Percentiles rank a stretch among this genome's conserved stretches.
Conservation (phyloP, 1,140 invertebrate species). For the Diorhabda sublineata region DNA sequence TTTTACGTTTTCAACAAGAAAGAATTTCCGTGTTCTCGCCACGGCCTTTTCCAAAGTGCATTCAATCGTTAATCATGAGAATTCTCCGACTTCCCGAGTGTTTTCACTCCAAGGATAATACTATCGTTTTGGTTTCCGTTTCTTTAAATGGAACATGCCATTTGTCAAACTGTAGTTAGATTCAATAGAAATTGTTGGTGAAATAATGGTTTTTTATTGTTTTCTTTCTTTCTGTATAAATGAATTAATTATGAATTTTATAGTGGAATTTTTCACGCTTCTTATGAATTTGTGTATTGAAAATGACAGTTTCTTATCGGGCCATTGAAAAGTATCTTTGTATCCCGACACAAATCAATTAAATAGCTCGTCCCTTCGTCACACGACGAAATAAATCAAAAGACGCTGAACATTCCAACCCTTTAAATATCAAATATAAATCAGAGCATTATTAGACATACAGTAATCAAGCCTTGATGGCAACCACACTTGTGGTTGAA, state of each 20-base stretch:
- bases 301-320: too few species aligned
- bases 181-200: constrained; percentile 11
- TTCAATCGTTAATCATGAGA: constrained; percentile 46
- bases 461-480: constrained; percentile 13
- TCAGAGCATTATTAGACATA: constrained; percentile 16
- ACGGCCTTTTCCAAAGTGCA: constrained; percentile 40
- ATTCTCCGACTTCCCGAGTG: constrained; percentile 35
- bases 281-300: too few species aligned
- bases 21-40: constrained; percentile 45
- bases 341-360: not conserved
- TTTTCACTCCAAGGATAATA: constrained; percentile 33
- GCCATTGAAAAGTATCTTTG: too few species aligned
- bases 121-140: constrained; percentile 23
- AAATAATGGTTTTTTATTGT: not conserved
- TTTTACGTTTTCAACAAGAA: constrained; percentile 38
- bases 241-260: too few species aligned
- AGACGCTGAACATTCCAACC: constrained; percentile 10
- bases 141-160: constrained; percentile 17
- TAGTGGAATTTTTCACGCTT: too few species aligned
- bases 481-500: constrained; percentile 18
- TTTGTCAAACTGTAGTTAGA: constrained; percentile 13
- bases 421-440: constrained; percentile 19
- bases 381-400: constrained; percentile 17
- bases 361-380: not conserved
- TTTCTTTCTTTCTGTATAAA: not conserved